Base-by-base conservation (phyloP, 2,797 vertebrate species). In the Cryptoprocta ferox region DNA sequence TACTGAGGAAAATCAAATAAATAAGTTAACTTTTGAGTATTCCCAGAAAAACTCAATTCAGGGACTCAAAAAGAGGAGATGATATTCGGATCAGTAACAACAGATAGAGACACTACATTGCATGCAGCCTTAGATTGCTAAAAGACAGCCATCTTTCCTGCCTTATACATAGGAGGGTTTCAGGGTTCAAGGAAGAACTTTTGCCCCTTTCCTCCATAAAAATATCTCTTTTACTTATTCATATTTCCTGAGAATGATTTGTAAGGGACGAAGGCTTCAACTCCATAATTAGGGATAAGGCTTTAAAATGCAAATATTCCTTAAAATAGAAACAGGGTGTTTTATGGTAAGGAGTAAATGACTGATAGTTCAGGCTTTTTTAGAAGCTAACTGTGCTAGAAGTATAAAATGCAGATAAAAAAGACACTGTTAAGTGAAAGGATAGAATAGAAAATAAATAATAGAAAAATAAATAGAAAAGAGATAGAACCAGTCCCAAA, bases 281-380 rank as follows among this genome's bases (percentile, higher is more conserved):
- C 28, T 61, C 70, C 35, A 71, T 35, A 78, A 59, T 61, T 76
- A 82, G 32, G 53, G 14, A 80, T 48, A 37, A n/a, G 39, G 28
- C 37, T 48, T 68, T 84, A 63, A 92, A 95, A 94, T 32, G 91
- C 15, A 97, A 92, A 78, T 85, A 79, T 56, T 56, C 48, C 42
- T 94, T 78, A 26, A 35, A 96, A 92, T 48, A 83, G 50, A 85
- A 73, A 83, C 42, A 88, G 45, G 68, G 30, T 14, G 35, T 6
- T 73, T 95, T 63, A 53, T 28, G 71, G 48, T 78, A 92, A 79
- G 71, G 7, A 84, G 73, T 79, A 82, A 88, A 78, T 71, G 86
- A 94, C 48, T 85, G 61, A 48, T 81, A 85, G 35, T 11, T 91
- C 45, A 18, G 53, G 24, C 68, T 94, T 88, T 84, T 26, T 14